Percentiles rank a stretch among this genome's conserved stretches.
Conservation (phyloP, 1,140 invertebrate species). For the Drosophila ficusphila region DNA sequence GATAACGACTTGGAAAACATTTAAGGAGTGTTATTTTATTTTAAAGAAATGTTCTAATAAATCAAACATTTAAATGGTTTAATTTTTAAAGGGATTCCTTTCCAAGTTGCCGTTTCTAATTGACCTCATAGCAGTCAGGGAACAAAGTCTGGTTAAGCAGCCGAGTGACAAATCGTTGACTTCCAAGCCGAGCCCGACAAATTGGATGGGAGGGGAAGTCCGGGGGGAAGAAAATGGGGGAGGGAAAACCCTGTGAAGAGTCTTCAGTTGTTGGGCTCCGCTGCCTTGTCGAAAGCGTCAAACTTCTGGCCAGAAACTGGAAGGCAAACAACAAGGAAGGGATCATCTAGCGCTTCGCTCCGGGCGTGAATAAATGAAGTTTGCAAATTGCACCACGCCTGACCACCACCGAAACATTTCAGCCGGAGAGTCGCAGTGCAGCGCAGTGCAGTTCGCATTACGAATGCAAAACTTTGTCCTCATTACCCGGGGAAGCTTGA, state of each 20-base stretch:
- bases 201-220: background rate
- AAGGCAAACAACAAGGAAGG: slow-evolving; percentile 59
- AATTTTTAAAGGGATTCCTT: no score
- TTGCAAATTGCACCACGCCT: slow-evolving; percentile 82
- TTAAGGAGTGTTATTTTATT: no score
- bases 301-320: slow-evolving; percentile 63
- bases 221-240: background rate
- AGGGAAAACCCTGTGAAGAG: slow-evolving; percentile 15
- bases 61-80: no score
- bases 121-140: background rate
- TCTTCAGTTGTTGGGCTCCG: slow-evolving; percentile 45
- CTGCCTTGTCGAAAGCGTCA: slow-evolving; percentile 72
- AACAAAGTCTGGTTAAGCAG: slow-evolving; percentile 32
- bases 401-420: slow-evolving; percentile 65
- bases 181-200: slow-evolving; percentile 7
- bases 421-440: slow-evolving; percentile 20
- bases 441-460: slow-evolving; percentile 50
- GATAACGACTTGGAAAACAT: no score
- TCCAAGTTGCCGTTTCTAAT: no score
- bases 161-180: slow-evolving; percentile 67
- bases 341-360: slow-evolving; percentile 56
- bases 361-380: slow-evolving; percentile 82
- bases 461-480: slow-evolving; percentile 82
- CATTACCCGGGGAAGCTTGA: slow-evolving; percentile 62
- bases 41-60: no score